Percentiles rank a stretch among this genome's conserved stretches.
phyloP scores from a whole-genome alignment of 2,113 vertebrate genomes.

The Nerophis ophidion region DNA sequence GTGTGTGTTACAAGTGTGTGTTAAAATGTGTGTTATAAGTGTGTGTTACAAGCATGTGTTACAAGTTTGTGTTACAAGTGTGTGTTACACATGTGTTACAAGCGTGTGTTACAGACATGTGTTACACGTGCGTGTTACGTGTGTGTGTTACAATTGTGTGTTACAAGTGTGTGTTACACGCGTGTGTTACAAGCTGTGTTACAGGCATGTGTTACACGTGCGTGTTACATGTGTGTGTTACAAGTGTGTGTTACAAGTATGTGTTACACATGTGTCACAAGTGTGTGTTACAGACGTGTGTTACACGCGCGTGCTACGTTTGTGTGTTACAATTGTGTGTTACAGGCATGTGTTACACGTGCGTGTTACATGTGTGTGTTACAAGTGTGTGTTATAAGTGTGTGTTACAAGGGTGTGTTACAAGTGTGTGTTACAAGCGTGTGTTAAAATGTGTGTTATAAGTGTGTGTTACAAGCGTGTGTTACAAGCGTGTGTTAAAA shows the following conservation, averaged over 20 bases:
- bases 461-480: conserved; percentile 12
- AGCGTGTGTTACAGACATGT: conserved; percentile 7
- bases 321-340: too few relatives aligned
- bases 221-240: conserved; percentile 2
- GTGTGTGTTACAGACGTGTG: conserved; percentile 11
- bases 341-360: conserved; percentile 10
- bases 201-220: too few relatives aligned
- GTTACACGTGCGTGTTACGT: conserved; percentile 10
- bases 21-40: neutral
- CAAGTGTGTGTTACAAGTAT: conserved; percentile 13
- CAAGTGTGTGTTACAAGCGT: neutral
- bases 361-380: conserved; percentile 14
- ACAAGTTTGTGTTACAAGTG: conserved; percentile 6
- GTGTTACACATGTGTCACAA: conserved; percentile 10
- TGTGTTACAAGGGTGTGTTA: neutral
- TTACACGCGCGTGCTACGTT: too few relatives aligned
- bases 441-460: conserved; percentile 14
- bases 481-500: conserved; percentile 5
- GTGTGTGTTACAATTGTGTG: too few relatives aligned
- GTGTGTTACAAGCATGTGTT: conserved; percentile 5
- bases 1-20: too few relatives aligned
- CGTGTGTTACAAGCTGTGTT: too few relatives aligned
- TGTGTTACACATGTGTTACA: conserved; percentile 12
- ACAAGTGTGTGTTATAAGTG: conserved; percentile 31
- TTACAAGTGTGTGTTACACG: too few relatives aligned